A percentile compares a stretch with the other conserved stretches of the same genome.
Evolutionary conservation across 2,888 invertebrate species (phyloP).

Genomic region (Drosophila mimica): DNA sequence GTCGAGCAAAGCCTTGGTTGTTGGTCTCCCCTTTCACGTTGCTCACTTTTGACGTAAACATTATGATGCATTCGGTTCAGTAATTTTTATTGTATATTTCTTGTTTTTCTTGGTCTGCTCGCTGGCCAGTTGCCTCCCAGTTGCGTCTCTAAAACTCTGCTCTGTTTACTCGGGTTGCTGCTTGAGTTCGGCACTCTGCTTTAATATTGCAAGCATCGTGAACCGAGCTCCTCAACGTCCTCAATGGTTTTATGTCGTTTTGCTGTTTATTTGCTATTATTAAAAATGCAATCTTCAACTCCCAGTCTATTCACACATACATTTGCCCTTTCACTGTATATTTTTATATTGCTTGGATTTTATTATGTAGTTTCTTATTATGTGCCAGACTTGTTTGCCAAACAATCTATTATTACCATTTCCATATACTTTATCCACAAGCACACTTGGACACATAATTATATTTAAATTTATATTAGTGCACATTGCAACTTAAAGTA

Average conservation of each 20-base stretch:
- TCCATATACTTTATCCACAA: constrained; percentile 21
- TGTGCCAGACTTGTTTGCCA: constrained; percentile 66
- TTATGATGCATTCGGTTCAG: constrained; percentile 79
- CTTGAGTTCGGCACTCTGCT: constrained; percentile 53
- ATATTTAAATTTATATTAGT: constrained; percentile 43
- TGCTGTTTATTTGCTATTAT: constrained; percentile 66
- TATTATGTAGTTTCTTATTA: constrained; percentile 71
- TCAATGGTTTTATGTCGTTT: constrained; percentile 61
- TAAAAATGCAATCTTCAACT: constrained; percentile 55
- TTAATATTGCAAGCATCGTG: constrained; percentile 65
- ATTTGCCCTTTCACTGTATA: constrained; percentile 17
- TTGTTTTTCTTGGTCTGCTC: constrained; percentile 49
- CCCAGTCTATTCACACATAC: constrained; percentile 10
- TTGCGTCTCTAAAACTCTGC: constrained; percentile 20
- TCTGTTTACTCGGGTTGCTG: constrained; percentile 39
- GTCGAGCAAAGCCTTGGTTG: constrained; percentile 15
- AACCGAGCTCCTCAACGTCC: constrained; percentile 21
- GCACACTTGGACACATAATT: background rate
- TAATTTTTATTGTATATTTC: constrained; percentile 78
- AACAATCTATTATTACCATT: constrained; percentile 58
- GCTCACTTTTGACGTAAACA: constrained; percentile 78
- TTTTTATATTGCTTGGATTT: constrained; percentile 51
- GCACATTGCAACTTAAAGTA: constrained; percentile 36
- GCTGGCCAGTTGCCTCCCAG: constrained; percentile 31
- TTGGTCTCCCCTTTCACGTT: constrained; percentile 54